phyloP scores from a whole-genome alignment of 2,888 invertebrate genomes.

The Saturnia japonica region DNA sequence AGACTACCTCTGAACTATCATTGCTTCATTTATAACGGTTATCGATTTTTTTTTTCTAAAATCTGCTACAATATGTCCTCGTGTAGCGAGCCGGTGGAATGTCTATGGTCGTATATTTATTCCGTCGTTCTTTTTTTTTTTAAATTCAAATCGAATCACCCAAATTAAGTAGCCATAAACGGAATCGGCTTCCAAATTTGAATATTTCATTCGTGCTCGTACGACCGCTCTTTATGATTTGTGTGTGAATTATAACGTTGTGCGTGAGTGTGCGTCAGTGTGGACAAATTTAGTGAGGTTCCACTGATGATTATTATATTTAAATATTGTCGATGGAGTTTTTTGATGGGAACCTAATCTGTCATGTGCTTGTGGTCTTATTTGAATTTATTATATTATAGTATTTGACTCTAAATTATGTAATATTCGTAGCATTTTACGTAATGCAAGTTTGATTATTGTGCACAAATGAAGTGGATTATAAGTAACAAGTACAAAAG shows the following conservation, averaged over 20 bases:
- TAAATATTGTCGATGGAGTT: neutral
- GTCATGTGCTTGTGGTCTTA: too few species aligned
- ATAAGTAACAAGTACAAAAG: too few species aligned
- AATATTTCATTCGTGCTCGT: conserved; percentile 78
- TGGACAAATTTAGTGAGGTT: conserved; percentile 40
- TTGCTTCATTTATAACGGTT: neutral
- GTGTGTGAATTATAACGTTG: conserved; percentile 48
- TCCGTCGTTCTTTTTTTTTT: conserved; percentile 67
- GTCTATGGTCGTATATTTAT: conserved; percentile 64
- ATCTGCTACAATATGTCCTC: conserved; percentile 34
- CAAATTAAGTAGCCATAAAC: conserved; percentile 83
- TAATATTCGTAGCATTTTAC: too few species aligned
- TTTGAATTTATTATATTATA: too few species aligned
- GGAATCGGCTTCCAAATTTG: conserved; percentile 82
- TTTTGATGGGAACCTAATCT: too few species aligned
- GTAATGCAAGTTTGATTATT: too few species aligned
- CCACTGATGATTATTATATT: conserved; percentile 24
- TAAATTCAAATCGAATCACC: conserved; percentile 82
- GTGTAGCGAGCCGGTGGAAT: conserved; percentile 56
- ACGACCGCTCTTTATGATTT: conserved; percentile 72
- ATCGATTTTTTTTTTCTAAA: too few species aligned
- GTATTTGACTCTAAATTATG: too few species aligned
- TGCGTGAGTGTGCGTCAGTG: conserved; percentile 48
- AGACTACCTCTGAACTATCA: too few species aligned
- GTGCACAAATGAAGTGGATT: too few species aligned